Evolutionary conservation across 2,888 invertebrate genomes (phyloP), one percentile per base, ranked within the genome.

Genomic region (Miltochrista miniata): DNA sequence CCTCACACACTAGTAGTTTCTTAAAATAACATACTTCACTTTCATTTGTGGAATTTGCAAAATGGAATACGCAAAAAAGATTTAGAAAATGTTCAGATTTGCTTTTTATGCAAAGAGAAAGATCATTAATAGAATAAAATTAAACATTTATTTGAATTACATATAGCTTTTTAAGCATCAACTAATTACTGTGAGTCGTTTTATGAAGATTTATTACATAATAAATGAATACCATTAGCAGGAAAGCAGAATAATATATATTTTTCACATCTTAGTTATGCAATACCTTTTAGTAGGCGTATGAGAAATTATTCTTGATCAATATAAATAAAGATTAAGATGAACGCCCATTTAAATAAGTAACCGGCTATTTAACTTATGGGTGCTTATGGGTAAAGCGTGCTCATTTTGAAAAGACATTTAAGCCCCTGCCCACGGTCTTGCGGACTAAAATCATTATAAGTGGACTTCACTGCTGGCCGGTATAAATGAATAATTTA

Each of bases 271-370:
- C 64, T 65, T 43, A 51, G 40, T 39, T 51, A 54, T 50, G 57
- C 48, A 40, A 58, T 52, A 64, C 67, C 45, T n/a, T 56, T 65
- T 68, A 64, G 53, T 35, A 45, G 48, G 56, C 51, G 61, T 54
- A 64, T 61, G 64, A 68, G 61, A 61, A 51, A 63, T 64, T 38
- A 54, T 68, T 58, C 48, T 43, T 48, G 52, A 54, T 68, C 45
- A 57, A 58, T 50, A 60, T 36, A 64, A 61, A 64, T 65, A 67
- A 57, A 60, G 51, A 53, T 48, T 59, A 49, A 49, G 47, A 51
- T 51, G 43, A 38, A 43, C 30, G 35, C 11, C 29, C 38, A 44
- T 44, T 49, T 29, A 38, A 34, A 34, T 44, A 15, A 37, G 13
- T 43, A 33, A 18, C 13, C 38, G 13, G 33, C 11, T 7, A 2